phyloP scores from a whole-genome alignment of 2,888 invertebrate genomes.

The Polydrusus cervinus region DNA sequence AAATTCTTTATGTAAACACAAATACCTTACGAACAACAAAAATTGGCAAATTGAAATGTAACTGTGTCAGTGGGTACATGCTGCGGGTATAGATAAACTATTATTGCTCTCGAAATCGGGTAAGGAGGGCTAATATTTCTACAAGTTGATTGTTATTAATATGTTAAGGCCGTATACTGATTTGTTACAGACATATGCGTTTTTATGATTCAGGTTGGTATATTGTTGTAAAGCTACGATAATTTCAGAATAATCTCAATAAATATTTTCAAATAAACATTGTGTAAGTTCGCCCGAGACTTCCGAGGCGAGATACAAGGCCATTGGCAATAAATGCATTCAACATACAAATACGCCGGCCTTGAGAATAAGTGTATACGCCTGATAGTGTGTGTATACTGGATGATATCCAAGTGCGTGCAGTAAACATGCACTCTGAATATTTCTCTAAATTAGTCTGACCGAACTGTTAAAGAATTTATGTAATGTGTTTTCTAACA shows the following conservation, averaged over 20 bases:
- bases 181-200: no score
- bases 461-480: not conserved
- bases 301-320: conserved; percentile 46
- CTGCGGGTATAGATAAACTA: conserved; percentile 29
- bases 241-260: conserved; percentile 18
- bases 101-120: conserved; percentile 15
- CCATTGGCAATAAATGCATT: conserved; percentile 34
- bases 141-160: conserved; percentile 40
- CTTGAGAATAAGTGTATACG: conserved; percentile 31
- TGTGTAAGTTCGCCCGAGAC: conserved; percentile 43
- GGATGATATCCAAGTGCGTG: conserved; percentile 36
- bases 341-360: conserved; percentile 32
- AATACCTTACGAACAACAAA: conserved; percentile 39
- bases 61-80: conserved; percentile 42
- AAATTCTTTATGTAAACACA: conserved; percentile 32
- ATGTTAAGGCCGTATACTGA: conserved; percentile 1
- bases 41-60: conserved; percentile 44
- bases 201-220: no score
- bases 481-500: conserved; percentile 11
- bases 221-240: not conserved
- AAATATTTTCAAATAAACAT: conserved; percentile 33
- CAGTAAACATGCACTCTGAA: conserved; percentile 22
- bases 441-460: conserved; percentile 10
- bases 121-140: no score
- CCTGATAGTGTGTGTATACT: conserved; percentile 23